Conservation (phyloP, 2,888 invertebrate species). For the Trissoscelio sp. region DNA sequence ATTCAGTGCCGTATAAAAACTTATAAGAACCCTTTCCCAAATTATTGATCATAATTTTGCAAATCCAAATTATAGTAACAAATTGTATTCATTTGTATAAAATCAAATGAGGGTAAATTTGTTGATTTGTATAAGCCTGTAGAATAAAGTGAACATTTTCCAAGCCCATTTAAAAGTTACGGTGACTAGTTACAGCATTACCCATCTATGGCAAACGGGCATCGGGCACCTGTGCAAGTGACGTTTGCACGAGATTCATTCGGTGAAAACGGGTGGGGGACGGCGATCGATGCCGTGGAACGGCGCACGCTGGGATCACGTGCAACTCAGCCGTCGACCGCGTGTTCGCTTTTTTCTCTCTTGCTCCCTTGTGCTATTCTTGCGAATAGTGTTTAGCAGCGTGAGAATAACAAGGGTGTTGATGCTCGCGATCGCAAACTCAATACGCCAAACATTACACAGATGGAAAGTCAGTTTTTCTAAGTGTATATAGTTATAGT, state of each 20-base stretch:
- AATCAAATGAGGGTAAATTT: too few relatives aligned
- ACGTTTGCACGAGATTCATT: constrained; percentile 66
- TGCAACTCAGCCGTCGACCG: constrained; percentile 81
- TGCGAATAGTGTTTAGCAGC: constrained; percentile 54
- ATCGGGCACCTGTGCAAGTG: constrained; percentile 53
- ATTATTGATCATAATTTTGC: neutral
- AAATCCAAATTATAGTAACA: neutral
- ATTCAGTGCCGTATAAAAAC: too few relatives aligned
- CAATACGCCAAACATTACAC: neutral
- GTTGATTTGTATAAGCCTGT: neutral
- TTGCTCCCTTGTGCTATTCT: constrained; percentile 68
- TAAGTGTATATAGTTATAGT: too few relatives aligned
- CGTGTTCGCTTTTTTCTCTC: constrained; percentile 77
- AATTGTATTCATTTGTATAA: too few relatives aligned
- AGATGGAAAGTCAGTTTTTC: neutral
- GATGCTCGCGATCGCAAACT: constrained; percentile 13
- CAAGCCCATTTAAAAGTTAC: constrained; percentile 30
- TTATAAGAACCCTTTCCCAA: too few relatives aligned
- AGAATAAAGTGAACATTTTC: neutral
- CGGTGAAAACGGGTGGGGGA: constrained; percentile 70
- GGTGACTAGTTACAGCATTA: constrained; percentile 39
- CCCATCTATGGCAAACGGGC: constrained; percentile 39
- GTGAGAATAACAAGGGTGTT: constrained; percentile 58
- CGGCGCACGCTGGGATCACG: constrained; percentile 78
- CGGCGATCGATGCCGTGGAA: constrained; percentile 80